phyloP scores from a whole-genome alignment of 2,888 invertebrate species.

The Troides helena region DNA sequence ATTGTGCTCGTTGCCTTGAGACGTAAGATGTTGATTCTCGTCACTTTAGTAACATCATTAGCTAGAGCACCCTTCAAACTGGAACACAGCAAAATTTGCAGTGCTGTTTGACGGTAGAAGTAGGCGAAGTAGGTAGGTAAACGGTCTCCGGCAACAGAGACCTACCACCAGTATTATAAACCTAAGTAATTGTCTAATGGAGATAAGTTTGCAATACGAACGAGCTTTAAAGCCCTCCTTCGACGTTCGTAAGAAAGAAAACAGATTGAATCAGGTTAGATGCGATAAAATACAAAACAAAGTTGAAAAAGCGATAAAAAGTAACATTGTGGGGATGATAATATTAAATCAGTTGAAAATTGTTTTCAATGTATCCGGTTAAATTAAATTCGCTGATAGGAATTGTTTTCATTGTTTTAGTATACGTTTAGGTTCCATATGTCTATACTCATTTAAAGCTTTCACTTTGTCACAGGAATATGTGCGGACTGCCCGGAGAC shows the following conservation, averaged over 20 bases:
- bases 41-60: no score
- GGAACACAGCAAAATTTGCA: no score
- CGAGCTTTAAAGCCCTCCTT: not conserved
- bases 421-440: not conserved
- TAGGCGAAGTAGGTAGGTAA: no score
- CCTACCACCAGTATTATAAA: no score
- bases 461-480: no score
- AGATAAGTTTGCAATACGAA: not conserved
- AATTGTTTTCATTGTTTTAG: not conserved
- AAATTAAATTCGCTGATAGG: constrained; percentile 1
- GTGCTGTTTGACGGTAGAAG: no score
- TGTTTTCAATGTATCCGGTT: constrained; percentile 3
- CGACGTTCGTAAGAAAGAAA: not conserved
- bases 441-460: no score
- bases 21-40: no score
- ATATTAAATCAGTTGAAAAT: constrained; percentile 9
- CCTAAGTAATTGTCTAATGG: not conserved
- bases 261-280: constrained; percentile 6
- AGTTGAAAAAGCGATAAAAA: not conserved
- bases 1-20: no score
- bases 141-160: no score
- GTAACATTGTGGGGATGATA: not conserved
- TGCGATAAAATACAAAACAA: not conserved
- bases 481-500: no score
- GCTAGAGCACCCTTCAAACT: no score